Conservation (phyloP, 2,888 invertebrate species). For the Latheticus oryzae region DNA sequence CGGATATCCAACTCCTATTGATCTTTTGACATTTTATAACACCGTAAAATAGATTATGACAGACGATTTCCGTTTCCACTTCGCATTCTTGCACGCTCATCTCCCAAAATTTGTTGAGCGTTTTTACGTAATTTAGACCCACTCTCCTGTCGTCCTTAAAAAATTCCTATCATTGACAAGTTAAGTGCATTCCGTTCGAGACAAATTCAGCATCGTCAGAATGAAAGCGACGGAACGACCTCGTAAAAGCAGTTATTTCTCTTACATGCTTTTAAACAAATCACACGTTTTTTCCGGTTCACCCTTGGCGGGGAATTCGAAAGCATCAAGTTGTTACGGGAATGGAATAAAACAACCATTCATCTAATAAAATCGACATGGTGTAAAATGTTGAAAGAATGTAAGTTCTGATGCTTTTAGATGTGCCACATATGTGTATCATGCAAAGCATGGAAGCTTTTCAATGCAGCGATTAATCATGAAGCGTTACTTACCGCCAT, state of each 20-base stretch:
- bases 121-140: constrained; percentile 20
- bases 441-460: constrained; percentile 29
- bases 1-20: constrained; percentile 18
- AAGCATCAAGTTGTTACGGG: constrained; percentile 36
- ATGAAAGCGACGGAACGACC: constrained; percentile 25
- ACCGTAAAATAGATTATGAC: constrained; percentile 12
- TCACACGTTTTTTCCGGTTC: constrained; percentile 46
- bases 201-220: constrained; percentile 24
- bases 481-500: constrained; percentile 47
- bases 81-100: constrained; percentile 8
- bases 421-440: constrained; percentile 25
- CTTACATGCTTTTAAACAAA: constrained; percentile 52
- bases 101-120: neutral
- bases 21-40: constrained; percentile 19
- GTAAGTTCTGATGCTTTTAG: constrained; percentile 6
- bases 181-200: constrained; percentile 39
- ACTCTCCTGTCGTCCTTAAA: constrained; percentile 8
- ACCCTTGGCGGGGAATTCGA: constrained; percentile 10
- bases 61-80: constrained; percentile 25
- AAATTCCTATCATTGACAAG: constrained; percentile 37
- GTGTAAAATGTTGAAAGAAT: constrained; percentile 26
- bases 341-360: constrained; percentile 32
- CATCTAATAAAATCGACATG: constrained; percentile 35
- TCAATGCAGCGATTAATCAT: constrained; percentile 48
- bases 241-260: constrained; percentile 50